phyloP scores from a whole-genome alignment of 2,888 invertebrate species.

The Orthosia gracilis region DNA sequence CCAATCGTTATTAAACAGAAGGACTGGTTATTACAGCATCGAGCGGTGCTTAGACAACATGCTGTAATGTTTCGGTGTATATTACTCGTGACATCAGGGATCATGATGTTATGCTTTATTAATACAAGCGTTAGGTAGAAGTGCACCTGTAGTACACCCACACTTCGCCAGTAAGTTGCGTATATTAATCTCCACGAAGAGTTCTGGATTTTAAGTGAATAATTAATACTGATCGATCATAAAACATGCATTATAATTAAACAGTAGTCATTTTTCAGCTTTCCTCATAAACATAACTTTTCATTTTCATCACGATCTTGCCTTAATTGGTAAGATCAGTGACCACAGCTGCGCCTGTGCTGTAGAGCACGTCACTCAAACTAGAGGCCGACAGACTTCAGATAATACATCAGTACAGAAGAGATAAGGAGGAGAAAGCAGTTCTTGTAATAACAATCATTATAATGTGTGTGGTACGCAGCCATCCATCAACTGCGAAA shows the following conservation, averaged over 20 bases:
- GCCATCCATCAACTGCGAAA: constrained; percentile 11
- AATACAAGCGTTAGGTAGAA: no score
- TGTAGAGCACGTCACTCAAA: not conserved
- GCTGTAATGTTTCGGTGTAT: not conserved
- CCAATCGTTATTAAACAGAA: no score
- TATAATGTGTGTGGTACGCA: not conserved
- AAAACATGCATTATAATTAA: not conserved
- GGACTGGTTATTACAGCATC: no score
- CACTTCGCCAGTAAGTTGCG: no score
- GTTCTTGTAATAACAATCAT: constrained; percentile 1
- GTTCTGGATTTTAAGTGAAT: not conserved
- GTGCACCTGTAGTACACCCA: no score
- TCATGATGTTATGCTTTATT: no score
- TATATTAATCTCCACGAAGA: not conserved
- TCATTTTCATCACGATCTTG: constrained; percentile 3
- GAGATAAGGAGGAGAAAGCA: constrained; percentile 28
- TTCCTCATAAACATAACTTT: not conserved
- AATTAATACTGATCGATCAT: not conserved
- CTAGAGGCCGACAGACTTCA: not conserved
- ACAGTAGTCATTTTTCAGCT: not conserved
- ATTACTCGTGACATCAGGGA: not conserved
- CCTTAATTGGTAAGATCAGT: not conserved
- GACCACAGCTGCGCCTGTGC: not conserved
- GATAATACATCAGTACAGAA: not conserved
- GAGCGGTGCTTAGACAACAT: not conserved